These are phyloP conservation scores for Siphlonurus alternatus DNA, from an alignment of 2,888 invertebrate species.

Conservation along the genomic window DNA sequence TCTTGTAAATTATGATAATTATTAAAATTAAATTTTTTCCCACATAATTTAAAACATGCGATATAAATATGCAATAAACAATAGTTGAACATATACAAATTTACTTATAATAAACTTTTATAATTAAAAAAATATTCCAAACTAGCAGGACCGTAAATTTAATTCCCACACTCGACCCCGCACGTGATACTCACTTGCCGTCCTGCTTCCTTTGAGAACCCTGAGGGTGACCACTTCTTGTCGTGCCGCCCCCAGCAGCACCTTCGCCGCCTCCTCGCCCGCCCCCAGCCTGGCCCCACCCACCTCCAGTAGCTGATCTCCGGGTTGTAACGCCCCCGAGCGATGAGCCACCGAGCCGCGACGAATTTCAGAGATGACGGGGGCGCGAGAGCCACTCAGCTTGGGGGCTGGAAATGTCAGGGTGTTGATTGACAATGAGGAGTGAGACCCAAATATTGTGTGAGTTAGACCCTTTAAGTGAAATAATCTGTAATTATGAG, in stretches of 20 bases:
- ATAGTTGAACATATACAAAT: too few relatives aligned
- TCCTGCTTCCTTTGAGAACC: neutral
- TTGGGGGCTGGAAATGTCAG: neutral
- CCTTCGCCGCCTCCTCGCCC: neutral
- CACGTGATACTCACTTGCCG: neutral
- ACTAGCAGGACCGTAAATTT: too few relatives aligned
- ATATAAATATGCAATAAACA: neutral
- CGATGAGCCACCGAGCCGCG: constrained; percentile 82
- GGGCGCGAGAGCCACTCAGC: constrained; percentile 34
- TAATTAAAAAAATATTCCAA: too few relatives aligned
- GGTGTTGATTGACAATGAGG: too few relatives aligned
- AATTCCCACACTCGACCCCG: too few relatives aligned
- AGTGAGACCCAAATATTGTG: too few relatives aligned
- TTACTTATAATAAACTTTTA: too few relatives aligned
- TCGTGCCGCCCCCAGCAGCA: neutral
- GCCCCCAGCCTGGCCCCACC: constrained; percentile 34
- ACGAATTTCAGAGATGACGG: constrained; percentile 76
- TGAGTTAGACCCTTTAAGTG: neutral
- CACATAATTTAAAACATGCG: neutral
- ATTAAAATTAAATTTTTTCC: neutral
- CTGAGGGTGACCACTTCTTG: neutral
- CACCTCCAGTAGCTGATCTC: constrained; percentile 74
- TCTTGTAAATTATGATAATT: neutral
- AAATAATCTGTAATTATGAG: neutral
- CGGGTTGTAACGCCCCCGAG: constrained; percentile 70